phyloP scores from a whole-genome alignment of 2,113 vertebrate species.

The Rynchops niger region DNA sequence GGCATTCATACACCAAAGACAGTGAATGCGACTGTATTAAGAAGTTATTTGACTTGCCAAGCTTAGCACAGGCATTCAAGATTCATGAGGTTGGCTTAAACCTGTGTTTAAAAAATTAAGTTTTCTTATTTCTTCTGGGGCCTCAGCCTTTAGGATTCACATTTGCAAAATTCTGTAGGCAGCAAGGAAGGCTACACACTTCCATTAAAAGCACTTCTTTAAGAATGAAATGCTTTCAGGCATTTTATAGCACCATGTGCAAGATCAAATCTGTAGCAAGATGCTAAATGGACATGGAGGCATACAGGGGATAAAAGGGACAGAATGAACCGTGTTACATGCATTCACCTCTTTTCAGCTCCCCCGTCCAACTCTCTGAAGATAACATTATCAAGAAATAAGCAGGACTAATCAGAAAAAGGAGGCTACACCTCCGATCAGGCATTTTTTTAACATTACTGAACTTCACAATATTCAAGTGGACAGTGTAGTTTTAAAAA shows the following conservation, averaged over 20 bases:
- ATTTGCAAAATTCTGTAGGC: not conserved
- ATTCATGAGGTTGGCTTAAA: not conserved
- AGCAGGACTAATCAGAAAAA: not conserved
- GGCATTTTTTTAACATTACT: not conserved
- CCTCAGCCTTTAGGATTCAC: not conserved
- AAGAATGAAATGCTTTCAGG: not conserved
- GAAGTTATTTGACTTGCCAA: not conserved
- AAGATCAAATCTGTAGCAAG: not conserved
- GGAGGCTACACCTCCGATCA: accelerated
- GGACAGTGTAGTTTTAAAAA: not conserved
- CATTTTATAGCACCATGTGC: not conserved
- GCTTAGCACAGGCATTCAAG: not conserved
- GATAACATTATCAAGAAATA: not conserved
- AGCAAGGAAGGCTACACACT: not conserved
- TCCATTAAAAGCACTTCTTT: not conserved
- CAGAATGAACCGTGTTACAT: not conserved
- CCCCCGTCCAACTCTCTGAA: not conserved
- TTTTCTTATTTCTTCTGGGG: not conserved
- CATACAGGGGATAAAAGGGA: not conserved
- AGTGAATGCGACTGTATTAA: not conserved
- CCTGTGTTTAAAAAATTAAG: not conserved
- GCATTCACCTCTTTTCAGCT: not conserved
- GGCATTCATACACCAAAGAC: not conserved
- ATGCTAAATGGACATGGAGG: not conserved
- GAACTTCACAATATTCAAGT: not conserved